Conservation (phyloP, 2,113 vertebrate genomes). For the Rutilus rutilus region DNA sequence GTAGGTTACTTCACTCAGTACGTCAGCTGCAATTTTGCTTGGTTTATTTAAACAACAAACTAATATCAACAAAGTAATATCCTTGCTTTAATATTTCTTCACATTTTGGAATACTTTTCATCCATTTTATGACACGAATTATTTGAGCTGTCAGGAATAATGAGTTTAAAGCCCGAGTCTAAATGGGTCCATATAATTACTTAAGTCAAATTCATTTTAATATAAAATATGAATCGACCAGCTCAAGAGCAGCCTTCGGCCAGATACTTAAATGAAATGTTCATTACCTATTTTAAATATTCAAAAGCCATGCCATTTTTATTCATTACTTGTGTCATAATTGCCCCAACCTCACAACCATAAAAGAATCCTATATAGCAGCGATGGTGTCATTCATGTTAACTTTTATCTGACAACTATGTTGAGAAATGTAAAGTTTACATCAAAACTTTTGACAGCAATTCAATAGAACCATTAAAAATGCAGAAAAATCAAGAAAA, state of each 20-base stretch:
- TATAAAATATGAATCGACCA: conserved; percentile 6
- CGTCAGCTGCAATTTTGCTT: too few relatives aligned
- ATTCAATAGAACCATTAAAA: not conserved
- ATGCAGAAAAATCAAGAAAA: not conserved
- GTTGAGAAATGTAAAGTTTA: not conserved
- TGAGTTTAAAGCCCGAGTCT: not conserved
- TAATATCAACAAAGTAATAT: not conserved
- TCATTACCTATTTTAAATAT: conserved; percentile 12
- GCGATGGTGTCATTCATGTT: not conserved
- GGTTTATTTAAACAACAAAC: not conserved
- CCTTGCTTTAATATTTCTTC: not conserved
- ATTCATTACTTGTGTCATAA: not conserved
- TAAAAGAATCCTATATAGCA: not conserved
- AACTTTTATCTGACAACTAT: not conserved
- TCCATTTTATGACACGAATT: not conserved
- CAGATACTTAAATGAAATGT: not conserved
- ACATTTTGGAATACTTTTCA: not conserved
- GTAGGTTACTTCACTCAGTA: too few relatives aligned
- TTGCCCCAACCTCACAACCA: not conserved
- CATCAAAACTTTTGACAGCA: not conserved
- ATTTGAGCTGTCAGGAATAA: not conserved
- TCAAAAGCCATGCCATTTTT: not conserved
- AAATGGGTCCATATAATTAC: not conserved
- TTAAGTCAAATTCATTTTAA: not conserved
- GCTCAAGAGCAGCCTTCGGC: not conserved